Evolutionary conservation across 1,140 invertebrate genomes (phyloP).

Genomic region (Trachelipus rathkii): DNA sequence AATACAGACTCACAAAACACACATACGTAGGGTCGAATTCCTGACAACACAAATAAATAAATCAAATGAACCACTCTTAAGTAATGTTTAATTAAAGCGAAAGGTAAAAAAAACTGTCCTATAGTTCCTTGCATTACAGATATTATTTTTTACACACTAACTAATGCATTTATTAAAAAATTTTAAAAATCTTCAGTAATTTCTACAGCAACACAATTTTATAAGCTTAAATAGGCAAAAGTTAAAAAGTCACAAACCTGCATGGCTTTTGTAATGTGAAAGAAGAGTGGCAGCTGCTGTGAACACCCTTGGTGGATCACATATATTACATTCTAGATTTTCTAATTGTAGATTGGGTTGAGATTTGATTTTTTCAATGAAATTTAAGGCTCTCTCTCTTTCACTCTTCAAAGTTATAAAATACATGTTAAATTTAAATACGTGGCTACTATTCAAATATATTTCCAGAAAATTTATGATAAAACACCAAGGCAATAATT

Average conservation of each 20-base stretch:
- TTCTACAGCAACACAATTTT: too few species aligned
- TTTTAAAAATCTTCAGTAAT: not conserved
- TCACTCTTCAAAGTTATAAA: constrained; percentile 25
- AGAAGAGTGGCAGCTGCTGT: constrained; percentile 63
- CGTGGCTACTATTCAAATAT: too few species aligned
- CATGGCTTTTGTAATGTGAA: constrained; percentile 65
- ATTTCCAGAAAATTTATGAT: too few species aligned
- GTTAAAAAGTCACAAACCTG: constrained; percentile 49
- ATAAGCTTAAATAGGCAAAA: not conserved
- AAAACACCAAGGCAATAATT: too few species aligned
- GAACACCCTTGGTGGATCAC: constrained; percentile 60
- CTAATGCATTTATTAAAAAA: not conserved
- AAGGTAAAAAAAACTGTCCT: too few species aligned
- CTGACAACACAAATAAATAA: constrained; percentile 46
- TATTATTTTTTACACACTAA: not conserved
- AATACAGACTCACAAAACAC: constrained; percentile 61
- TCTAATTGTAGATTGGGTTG: constrained; percentile 45
- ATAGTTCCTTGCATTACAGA: not conserved
- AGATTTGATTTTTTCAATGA: constrained; percentile 52
- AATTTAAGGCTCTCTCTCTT: constrained; percentile 53
- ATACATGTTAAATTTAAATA: too few species aligned
- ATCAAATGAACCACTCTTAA: not conserved
- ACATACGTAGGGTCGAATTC: constrained; percentile 64
- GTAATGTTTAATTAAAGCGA: not conserved
- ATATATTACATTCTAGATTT: constrained; percentile 60